Evolutionary conservation across 2,797 vertebrate genomes (phyloP).

Genomic region (Pseudopleuronectes americanus): DNA sequence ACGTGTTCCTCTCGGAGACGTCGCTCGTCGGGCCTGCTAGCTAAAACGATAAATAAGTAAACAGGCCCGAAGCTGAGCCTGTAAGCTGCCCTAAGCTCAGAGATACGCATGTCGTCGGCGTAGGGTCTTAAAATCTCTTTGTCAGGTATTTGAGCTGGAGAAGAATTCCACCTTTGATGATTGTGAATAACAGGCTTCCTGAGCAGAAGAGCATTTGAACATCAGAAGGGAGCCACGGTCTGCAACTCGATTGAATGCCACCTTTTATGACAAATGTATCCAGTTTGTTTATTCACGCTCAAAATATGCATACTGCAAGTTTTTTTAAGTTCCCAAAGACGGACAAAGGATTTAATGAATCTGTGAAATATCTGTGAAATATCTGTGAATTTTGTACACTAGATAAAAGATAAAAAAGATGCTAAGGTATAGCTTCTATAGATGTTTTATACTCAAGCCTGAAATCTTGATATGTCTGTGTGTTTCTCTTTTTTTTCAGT

Average conservation of each 20-base stretch:
- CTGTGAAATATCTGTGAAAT: slow-evolving; percentile 83
- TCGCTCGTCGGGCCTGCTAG: neutral
- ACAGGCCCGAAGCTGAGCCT: neutral
- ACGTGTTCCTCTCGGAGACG: neutral
- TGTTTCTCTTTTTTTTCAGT: slow-evolving; percentile 72
- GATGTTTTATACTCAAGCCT: slow-evolving; percentile 83
- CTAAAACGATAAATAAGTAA: neutral
- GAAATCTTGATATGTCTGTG: slow-evolving; percentile 80
- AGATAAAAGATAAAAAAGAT: slow-evolving; percentile 64
- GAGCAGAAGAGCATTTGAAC: slow-evolving; percentile 78
- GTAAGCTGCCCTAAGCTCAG: neutral
- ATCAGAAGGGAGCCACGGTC: slow-evolving; percentile 43
- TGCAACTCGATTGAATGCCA: slow-evolving; percentile 23
- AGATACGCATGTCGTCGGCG: slow-evolving; percentile 1
- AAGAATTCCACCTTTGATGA: neutral
- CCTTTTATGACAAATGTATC: slow-evolving; percentile 7
- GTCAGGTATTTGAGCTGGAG: neutral
- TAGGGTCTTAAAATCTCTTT: slow-evolving; percentile 2
- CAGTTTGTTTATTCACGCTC: slow-evolving; percentile 29
- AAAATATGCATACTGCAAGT: slow-evolving; percentile 51
- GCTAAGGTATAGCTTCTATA: slow-evolving; percentile 69
- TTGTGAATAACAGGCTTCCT: slow-evolving; percentile 16
- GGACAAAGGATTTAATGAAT: slow-evolving; percentile 72
- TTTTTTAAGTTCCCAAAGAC: slow-evolving; percentile 75
- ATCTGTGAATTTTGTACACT: slow-evolving; percentile 87